Base-by-base conservation (phyloP, 2,113 vertebrate species). In the Uria aalge region DNA sequence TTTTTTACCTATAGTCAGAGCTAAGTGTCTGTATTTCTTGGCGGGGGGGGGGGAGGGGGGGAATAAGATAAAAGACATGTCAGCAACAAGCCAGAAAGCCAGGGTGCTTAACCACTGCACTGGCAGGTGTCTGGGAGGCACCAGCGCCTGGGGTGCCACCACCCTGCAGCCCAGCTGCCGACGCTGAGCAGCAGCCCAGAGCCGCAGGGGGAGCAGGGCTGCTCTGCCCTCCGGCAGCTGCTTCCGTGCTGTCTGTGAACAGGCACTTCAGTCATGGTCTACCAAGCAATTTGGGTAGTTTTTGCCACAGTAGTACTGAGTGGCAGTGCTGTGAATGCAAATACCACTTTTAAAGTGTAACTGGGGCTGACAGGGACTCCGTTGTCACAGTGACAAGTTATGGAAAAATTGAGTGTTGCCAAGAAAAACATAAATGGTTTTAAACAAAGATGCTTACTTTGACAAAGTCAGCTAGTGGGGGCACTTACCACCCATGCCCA, bases 121-220 rank as follows among this genome's bases (percentile, higher is more conserved):
- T 50, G 22, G 18, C 6, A 41, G 40, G 59, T 12, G 1, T 0
- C 14, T 9, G 56, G 60, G 47, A 41, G 27, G 38, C 41, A 38
- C 14, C 43, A 15, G 2, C 0, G 2, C 0, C 0, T 1, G 4
- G 16, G 8, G 18, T 41, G 9, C 18, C 7, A 5, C 34, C 7
- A 1, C 17, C 21, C 53, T 2, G 3, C 55, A 50, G 48, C 59
- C 50, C 18, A 13, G 38, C 26, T 5, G 12, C 9, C 0, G 0
- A 1, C 7, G 36, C 68, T 12, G 29, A 60, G 43, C 57, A 50
- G 52, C 75, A 47, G 45, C 4, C 8, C 3, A 12, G 41, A 3
- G 12, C 8, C 4, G 5, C 30, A 72, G 57, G 30, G 41, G 43
- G 60, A 86, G 20, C 52, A 57, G 62, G 26, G 11, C 47, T 41